These are phyloP conservation scores for Hirtodrosophila histrioides DNA, from an alignment of 2,888 invertebrate genomes.

Conservation along the genomic window DNA sequence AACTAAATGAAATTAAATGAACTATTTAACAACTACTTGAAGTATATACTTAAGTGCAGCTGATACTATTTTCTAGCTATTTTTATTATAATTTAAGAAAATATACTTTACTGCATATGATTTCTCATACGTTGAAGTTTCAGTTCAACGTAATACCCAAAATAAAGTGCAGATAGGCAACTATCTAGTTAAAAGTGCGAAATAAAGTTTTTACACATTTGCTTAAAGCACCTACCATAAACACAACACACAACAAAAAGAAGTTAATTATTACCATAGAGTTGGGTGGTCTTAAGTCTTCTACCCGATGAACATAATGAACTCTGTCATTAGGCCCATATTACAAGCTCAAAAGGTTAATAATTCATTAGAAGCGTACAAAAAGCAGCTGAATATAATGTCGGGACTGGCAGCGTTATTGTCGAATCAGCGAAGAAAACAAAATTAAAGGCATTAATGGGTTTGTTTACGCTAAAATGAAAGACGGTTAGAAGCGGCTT, in stretches of 20 bases:
- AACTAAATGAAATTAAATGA: too few species aligned
- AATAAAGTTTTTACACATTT: too few species aligned
- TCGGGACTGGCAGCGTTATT: slow-evolving; percentile 1
- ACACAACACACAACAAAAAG: neutral
- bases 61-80: too few species aligned
- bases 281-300: slow-evolving; percentile 19
- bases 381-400: slow-evolving; percentile 7
- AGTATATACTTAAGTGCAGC: too few species aligned
- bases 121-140: too few species aligned
- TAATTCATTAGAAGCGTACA: slow-evolving; percentile 52
- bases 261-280: slow-evolving; percentile 1
- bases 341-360: slow-evolving; percentile 46
- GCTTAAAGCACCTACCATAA: too few species aligned
- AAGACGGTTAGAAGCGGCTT: slow-evolving; percentile 31
- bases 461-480: slow-evolving; percentile 60
- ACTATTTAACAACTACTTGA: too few species aligned
- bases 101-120: too few species aligned
- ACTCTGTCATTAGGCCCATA: slow-evolving; percentile 55
- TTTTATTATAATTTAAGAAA: too few species aligned
- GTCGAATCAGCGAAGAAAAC: slow-evolving; percentile 18
- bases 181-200: too few species aligned
- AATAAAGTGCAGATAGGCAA: too few species aligned
- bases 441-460: slow-evolving; percentile 50
- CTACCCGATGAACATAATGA: slow-evolving; percentile 42
- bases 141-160: too few species aligned